Conservation (phyloP, 2,797 vertebrate genomes). For the Euphonia xanthogaster region DNA sequence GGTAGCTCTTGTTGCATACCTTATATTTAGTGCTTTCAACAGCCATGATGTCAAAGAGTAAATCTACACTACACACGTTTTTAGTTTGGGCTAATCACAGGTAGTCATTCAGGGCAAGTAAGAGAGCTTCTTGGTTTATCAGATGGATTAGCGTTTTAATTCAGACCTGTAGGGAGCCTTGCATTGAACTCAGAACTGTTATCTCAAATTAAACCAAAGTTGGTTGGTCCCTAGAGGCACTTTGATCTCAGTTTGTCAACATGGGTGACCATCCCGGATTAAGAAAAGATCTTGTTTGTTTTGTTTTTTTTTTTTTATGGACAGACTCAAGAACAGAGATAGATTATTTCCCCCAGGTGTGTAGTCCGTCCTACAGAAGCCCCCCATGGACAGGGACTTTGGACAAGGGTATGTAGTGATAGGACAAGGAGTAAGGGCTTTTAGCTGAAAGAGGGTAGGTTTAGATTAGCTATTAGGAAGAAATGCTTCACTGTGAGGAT, state of each 20-base stretch:
- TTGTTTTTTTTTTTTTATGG: neutral
- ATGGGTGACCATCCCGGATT: neutral
- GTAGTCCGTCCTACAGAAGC: neutral
- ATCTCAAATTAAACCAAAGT: neutral
- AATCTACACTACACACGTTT: neutral
- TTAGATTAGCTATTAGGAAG: neutral
- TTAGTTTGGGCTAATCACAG: neutral
- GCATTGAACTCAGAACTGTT: neutral
- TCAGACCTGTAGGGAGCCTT: neutral
- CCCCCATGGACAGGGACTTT: neutral
- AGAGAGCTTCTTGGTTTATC: neutral
- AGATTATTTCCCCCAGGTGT: neutral
- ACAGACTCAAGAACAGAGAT: neutral
- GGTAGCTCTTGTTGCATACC: neutral
- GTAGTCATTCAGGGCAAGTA: neutral
- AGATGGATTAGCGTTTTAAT: neutral
- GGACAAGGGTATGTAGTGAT: neutral
- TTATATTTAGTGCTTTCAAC: neutral
- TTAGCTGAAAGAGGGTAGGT: neutral
- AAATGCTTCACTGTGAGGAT: neutral
- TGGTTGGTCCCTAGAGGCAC: neutral
- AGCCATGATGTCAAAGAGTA: neutral
- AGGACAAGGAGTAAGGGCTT: neutral
- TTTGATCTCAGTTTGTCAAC: neutral
- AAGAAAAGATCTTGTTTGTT: neutral